A percentile compares a stretch with the other conserved stretches of the same genome.
These are phyloP conservation scores for Pangasius macronema DNA, from an alignment of 2,797 vertebrate species.

Conservation along the genomic window DNA sequence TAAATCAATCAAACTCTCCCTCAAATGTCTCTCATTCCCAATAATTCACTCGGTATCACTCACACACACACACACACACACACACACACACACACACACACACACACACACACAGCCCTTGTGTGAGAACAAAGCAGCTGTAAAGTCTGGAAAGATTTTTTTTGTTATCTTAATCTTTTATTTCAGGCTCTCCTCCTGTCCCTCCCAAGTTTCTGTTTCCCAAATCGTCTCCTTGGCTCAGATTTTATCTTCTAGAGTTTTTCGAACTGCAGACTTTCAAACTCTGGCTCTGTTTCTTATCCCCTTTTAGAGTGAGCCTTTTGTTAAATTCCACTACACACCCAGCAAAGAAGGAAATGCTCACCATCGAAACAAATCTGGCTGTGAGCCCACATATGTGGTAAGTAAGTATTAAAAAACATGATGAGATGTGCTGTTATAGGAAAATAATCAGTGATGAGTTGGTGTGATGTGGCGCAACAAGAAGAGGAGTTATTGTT, in stretches of 20 bases:
- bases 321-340: constrained; percentile 1
- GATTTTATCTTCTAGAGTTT: not conserved
- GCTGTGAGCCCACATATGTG: not conserved
- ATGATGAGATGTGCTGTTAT: not conserved
- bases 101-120: too few relatives aligned
- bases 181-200: too few relatives aligned
- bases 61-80: too few relatives aligned
- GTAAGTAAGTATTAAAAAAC: not conserved
- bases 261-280: not conserved
- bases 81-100: too few relatives aligned
- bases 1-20: not conserved
- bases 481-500: not conserved
- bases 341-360: not conserved
- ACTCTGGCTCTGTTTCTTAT: not conserved
- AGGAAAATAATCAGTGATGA: not conserved
- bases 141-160: not conserved
- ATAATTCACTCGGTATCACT: not conserved
- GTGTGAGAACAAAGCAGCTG: not conserved
- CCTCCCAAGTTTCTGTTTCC: not conserved
- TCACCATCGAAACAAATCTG: not conserved
- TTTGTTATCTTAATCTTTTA: not conserved
- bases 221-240: not conserved
- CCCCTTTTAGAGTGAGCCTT: not conserved
- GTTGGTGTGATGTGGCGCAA: not conserved
- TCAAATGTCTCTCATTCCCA: not conserved